These are phyloP conservation scores for Pristionchus fissidentatus DNA, from an alignment of 2,888 invertebrate genomes.

Conservation along the genomic window DNA sequence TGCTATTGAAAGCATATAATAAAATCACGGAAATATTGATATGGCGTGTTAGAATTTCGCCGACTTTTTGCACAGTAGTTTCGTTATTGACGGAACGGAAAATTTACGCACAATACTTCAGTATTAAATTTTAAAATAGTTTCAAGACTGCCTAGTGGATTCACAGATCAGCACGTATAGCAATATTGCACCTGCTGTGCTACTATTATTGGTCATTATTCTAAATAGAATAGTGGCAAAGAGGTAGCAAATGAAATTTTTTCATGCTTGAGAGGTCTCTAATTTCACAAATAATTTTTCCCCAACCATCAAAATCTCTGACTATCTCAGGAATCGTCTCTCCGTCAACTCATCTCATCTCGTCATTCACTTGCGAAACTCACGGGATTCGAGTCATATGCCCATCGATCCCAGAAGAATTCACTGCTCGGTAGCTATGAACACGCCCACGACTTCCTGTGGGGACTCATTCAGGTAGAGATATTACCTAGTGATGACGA, in stretches of 20 bases:
- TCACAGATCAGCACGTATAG: too few species aligned
- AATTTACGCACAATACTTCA: too few species aligned
- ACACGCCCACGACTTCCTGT: conserved; percentile 65
- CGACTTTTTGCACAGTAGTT: too few species aligned
- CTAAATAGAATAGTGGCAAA: conserved; percentile 35
- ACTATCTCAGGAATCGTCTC: conserved; percentile 80
- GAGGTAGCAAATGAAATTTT: not conserved
- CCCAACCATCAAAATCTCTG: too few species aligned
- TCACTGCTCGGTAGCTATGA: conserved; percentile 81
- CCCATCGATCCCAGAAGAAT: conserved; percentile 89
- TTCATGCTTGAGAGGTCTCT: not conserved
- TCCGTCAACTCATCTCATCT: conserved; percentile 84
- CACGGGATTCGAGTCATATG: conserved; percentile 91
- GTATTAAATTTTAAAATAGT: too few species aligned
- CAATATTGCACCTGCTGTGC: too few species aligned
- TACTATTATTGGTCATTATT: too few species aligned
- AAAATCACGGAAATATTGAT: too few species aligned
- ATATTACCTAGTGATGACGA: not conserved
- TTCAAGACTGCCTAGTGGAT: too few species aligned
- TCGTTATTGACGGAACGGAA: too few species aligned
- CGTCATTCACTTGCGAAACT: conserved; percentile 87
- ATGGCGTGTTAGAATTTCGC: too few species aligned
- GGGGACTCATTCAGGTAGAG: conserved; percentile 65
- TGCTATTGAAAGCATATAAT: too few species aligned
- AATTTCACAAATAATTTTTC: not conserved